Base-by-base conservation (phyloP, 2,113 vertebrate genomes). In the Reinhardtius hippoglossoides region DNA sequence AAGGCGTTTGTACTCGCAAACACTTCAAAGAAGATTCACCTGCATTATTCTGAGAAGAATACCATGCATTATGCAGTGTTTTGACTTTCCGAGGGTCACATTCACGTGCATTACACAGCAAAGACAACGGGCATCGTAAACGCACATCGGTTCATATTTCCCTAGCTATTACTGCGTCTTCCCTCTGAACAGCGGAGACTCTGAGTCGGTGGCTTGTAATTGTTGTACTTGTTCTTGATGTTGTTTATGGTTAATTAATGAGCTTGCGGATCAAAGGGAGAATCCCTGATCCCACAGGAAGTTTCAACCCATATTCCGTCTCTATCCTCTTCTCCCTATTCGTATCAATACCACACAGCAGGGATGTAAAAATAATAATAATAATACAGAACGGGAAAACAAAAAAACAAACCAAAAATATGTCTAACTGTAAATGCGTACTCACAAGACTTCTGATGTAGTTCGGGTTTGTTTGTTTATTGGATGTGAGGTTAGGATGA, bases 191-290 rank as follows among this genome's bases (percentile, higher is more conserved):
- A 44, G 44, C 18, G 37, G 42, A 74, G 40, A 69, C 50, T 82
- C 65, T 57, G 78, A 81, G 75, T 78, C 20, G 13, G 79, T 60
- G 71, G 75, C 84, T 80, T 71, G 79, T 91, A 88, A 91, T 91
- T 88, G 83, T 80, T 87, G 85, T 81, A 86, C 88, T 86, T 88
- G 89, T 85, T 92, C 73, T 75, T 84, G 74, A 81, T 89, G 88
- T 89, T 88, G 83, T 85, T 90, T 82, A 79, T 91, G 85, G 79
- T 76, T 90, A 86, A 91, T 91, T 90, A 91, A 93, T 88, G 87
- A 89, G 88, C 54, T 61, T 0, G 48, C 8, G 80, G 88, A 92
- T 90, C 84, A 93, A 92, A 90, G 83, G 74, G 81, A 87, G 78
- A 86, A 81, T 85, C 88, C 76, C 71, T 35, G 69, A 78, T 87